A percentile compares a stretch with the other conserved stretches of the same genome.
Evolutionary conservation across 2,888 invertebrate species (phyloP).

Genomic region (Agonopterix subpropinquella): DNA sequence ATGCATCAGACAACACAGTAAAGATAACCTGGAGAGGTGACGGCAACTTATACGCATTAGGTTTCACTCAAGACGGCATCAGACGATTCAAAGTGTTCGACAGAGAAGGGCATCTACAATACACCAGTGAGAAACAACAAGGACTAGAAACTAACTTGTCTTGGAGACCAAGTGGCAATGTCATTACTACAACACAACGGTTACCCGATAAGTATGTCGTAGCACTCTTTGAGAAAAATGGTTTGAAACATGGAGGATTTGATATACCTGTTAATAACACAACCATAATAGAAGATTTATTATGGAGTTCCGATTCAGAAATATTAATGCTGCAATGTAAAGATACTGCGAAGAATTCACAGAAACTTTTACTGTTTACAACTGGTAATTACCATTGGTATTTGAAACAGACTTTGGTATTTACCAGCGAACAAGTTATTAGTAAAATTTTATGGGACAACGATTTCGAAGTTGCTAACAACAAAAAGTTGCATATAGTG

Average conservation of each 20-base stretch:
- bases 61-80: constrained; percentile 74
- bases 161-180: constrained; percentile 87
- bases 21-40: constrained; percentile 91
- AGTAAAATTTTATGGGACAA: constrained; percentile 74
- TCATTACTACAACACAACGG: constrained; percentile 84
- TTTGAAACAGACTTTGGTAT: constrained; percentile 83
- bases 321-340: constrained; percentile 75
- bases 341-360: constrained; percentile 39
- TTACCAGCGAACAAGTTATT: constrained; percentile 58
- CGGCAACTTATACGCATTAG: constrained; percentile 87
- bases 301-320: constrained; percentile 89
- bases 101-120: constrained; percentile 83
- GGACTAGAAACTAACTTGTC: constrained; percentile 80
- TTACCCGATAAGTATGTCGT: constrained; percentile 81
- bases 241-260: constrained; percentile 88
- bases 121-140: constrained; percentile 82
- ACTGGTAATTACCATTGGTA: constrained; percentile 94
- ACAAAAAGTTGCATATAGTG: constrained; percentile 76
- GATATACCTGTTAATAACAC: constrained; percentile 76
- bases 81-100: constrained; percentile 86
- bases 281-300: constrained; percentile 77
- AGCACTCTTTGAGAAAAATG: constrained; percentile 94
- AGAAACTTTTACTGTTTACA: constrained; percentile 82
- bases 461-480: constrained; percentile 62
- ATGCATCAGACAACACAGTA: constrained; percentile 27